phyloP scores from a whole-genome alignment of 2,888 invertebrate genomes.

The Dusona sp. region DNA sequence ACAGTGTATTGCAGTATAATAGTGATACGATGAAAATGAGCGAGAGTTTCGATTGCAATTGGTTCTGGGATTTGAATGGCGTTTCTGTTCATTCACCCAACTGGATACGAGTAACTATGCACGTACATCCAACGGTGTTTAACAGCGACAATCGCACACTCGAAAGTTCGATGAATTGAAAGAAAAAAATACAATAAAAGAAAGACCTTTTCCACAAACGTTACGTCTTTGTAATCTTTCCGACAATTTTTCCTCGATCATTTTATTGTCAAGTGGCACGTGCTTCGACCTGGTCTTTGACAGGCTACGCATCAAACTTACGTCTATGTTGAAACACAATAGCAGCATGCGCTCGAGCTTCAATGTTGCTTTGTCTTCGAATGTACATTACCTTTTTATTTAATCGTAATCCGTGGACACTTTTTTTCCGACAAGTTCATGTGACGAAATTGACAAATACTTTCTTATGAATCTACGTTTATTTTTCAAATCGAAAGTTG shows the following conservation, averaged over 20 bases:
- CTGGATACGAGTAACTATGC: neutral
- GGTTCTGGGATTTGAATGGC: constrained; percentile 37
- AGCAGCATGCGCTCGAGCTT: constrained; percentile 2
- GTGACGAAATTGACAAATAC: neutral
- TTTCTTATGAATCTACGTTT: neutral
- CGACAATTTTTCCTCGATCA: constrained; percentile 15
- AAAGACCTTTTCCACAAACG: constrained; percentile 25
- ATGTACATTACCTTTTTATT: neutral
- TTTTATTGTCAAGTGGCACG: constrained; percentile 17
- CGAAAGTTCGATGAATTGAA: neutral
- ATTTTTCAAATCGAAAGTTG: neutral
- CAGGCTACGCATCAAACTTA: constrained; percentile 7
- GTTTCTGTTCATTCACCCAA: constrained; percentile 33
- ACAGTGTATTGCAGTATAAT: neutral
- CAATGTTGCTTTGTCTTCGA: constrained; percentile 27
- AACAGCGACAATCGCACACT: neutral
- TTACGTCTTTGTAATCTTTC: constrained; percentile 22
- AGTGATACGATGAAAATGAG: constrained; percentile 9
- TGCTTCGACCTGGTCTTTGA: constrained; percentile 22
- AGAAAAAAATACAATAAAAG: neutral
- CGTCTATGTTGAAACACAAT: constrained; percentile 19
- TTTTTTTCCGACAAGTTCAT: neutral
- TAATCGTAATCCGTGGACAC: neutral
- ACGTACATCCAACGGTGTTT: neutral
- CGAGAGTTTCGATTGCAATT: constrained; percentile 45